Base-by-base conservation (phyloP, 2,888 invertebrate species). In the Taphrorychus bicolor region DNA sequence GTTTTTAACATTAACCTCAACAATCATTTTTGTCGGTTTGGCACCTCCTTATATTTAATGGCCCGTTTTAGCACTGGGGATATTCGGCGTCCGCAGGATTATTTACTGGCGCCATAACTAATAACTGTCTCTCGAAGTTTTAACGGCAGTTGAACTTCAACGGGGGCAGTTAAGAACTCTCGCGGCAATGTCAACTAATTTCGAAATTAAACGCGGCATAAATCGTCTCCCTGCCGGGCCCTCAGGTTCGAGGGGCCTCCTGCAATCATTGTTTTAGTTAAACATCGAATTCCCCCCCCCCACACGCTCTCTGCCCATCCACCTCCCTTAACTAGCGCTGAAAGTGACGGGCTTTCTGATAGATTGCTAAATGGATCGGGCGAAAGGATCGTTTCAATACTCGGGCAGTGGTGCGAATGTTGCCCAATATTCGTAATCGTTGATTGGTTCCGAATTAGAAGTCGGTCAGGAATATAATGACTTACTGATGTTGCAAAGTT, bases 181-280 rank as follows among this genome's bases (percentile, higher is more conserved):
- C 60, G 59, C n/a, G n/a, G n/a, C 64, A 64, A 65, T 69, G 69
- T 69, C 64, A 69, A 69, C 69, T 69, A 69, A 69, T 69, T 69
- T 61, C 57, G 52, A 60, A 69, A 69, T 69, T 69, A 69, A 64
- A 65, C 59, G 57, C 56, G 53, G 52, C 56, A 45, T 69, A 69
- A 64, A 69, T 69, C 64, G 54, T 54, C 59, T 61, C 62, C 66
- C n/a, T n/a, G n/a, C n/a, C n/a, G n/a, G 32, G 22, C 66, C 48
- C 22, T 23, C 19, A 19, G 56, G 63, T 58, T 58, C 45, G 45
- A 45, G 17, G 45, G 45, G 45, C 5, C 17, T 45, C 16, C 17
- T 11, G 32, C 9, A 32, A 32, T 32, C 32, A 32, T 45, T 45
- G 17, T 45, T 45, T 21, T 51, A 51, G 51, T 51, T 19, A 51